phyloP scores from a whole-genome alignment of 2,113 vertebrate genomes.

The Trichomycterus rosablanca region DNA sequence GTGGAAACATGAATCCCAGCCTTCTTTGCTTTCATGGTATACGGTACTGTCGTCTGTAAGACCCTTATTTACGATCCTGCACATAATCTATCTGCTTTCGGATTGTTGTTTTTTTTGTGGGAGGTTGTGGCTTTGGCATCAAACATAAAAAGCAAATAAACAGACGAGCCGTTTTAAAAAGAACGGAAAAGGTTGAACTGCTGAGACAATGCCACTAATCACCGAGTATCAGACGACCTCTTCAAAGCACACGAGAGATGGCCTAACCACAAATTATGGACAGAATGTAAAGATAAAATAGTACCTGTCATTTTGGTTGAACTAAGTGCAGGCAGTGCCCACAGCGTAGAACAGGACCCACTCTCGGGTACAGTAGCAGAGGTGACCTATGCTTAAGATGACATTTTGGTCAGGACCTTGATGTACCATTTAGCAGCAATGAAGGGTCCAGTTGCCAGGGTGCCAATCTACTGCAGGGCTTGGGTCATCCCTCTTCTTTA shows the following conservation, averaged over 20 bases:
- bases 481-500: background rate
- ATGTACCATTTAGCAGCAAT: too few relatives aligned
- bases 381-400: conserved; percentile 66
- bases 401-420: conserved; percentile 60
- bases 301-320: conserved; percentile 71
- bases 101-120: conserved; percentile 11
- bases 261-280: conserved; percentile 50
- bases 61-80: conserved; percentile 6
- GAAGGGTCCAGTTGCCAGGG: too few relatives aligned
- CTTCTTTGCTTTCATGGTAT: background rate
- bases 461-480: too few relatives aligned
- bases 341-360: conserved; percentile 48
- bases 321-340: conserved; percentile 58
- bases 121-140: conserved; percentile 12
- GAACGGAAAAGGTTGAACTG: conserved; percentile 9
- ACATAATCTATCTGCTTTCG: conserved; percentile 17
- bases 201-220: conserved; percentile 46
- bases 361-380: conserved; percentile 59
- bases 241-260: conserved; percentile 36
- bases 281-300: conserved; percentile 64
- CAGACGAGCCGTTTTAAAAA: conserved; percentile 17
- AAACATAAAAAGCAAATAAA: conserved; percentile 24
- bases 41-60: conserved; percentile 2
- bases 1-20: background rate
- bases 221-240: conserved; percentile 41